A percentile compares a stretch with the other conserved stretches of the same genome.
Conservation (phyloP, 2,797 vertebrate species). For the Lepus townsendii region DNA sequence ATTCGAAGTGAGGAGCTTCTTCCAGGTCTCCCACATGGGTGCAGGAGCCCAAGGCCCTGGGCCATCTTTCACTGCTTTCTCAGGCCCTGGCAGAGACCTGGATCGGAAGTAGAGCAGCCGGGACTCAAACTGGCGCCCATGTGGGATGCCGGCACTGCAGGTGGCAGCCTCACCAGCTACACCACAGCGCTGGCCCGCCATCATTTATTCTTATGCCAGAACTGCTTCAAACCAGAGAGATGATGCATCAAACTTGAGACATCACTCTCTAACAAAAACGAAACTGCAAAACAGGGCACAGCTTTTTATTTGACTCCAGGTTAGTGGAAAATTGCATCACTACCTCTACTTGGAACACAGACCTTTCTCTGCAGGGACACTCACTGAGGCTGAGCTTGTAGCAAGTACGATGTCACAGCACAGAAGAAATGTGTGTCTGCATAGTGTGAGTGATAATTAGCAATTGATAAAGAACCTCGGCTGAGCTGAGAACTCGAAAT, state of each 20-base stretch:
- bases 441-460: slow-evolving; percentile 42
- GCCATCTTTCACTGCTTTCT: no score
- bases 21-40: no score
- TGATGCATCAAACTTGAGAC: neutral
- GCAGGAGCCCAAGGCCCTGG: no score
- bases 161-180: no score
- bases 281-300: neutral
- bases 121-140: no score
- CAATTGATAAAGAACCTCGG: slow-evolving; percentile 49
- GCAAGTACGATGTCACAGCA: neutral
- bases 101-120: no score
- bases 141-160: no score
- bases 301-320: slow-evolving; percentile 10
- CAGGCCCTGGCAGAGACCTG: no score
- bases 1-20: no score
- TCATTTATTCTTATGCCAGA: neutral
- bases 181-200: neutral
- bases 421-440: slow-evolving; percentile 39
- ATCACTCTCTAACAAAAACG: neutral
- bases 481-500: slow-evolving; percentile 51
- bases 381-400: neutral
- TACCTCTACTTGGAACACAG: neutral
- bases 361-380: neutral
- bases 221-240: neutral
- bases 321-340: neutral